phyloP scores from a whole-genome alignment of 1,140 invertebrate genomes.

The Phocides pigmalion region DNA sequence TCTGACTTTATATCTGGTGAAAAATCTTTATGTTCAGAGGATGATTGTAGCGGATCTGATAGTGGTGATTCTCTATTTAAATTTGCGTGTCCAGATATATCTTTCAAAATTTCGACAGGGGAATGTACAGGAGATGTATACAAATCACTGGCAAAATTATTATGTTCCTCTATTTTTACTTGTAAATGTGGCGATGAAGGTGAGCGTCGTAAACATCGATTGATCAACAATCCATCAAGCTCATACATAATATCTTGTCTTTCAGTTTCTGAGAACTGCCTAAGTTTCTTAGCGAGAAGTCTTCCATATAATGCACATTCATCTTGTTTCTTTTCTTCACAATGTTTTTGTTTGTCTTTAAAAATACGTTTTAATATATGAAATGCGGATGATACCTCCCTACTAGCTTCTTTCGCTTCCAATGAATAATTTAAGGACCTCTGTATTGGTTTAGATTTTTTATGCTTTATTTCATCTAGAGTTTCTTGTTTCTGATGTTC shows the following conservation, averaged over 20 bases:
- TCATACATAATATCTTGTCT: conserved; percentile 30
- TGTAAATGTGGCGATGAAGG: conserved; percentile 1
- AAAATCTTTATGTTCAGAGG: not conserved
- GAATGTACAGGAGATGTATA: conserved; percentile 1
- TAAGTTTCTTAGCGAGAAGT: conserved; percentile 25
- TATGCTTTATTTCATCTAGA: conserved; percentile 1
- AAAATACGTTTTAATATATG: conserved; percentile 24
- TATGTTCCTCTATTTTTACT: conserved; percentile 2
- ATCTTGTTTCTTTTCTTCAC: conserved; percentile 1
- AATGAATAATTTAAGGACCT: not conserved
- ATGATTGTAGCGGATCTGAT: conserved; percentile 19
- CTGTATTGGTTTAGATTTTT: not conserved
- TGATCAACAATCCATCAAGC: conserved; percentile 20
- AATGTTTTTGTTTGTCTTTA: conserved; percentile 21
- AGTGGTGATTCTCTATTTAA: not conserved
- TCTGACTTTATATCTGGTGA: not conserved
- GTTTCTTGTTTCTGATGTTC: conserved; percentile 10
- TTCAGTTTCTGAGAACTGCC: conserved; percentile 23
- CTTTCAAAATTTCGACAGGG: not conserved
- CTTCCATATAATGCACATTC: conserved; percentile 25
- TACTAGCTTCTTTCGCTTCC: conserved; percentile 23
- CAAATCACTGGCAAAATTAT: conserved; percentile 2
- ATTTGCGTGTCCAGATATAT: not conserved
- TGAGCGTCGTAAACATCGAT: conserved; percentile 1
- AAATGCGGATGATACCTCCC: conserved; percentile 22